Evolutionary conservation across 2,113 vertebrate species (phyloP).

Genomic region (Phalacrocorax pelagicus): DNA sequence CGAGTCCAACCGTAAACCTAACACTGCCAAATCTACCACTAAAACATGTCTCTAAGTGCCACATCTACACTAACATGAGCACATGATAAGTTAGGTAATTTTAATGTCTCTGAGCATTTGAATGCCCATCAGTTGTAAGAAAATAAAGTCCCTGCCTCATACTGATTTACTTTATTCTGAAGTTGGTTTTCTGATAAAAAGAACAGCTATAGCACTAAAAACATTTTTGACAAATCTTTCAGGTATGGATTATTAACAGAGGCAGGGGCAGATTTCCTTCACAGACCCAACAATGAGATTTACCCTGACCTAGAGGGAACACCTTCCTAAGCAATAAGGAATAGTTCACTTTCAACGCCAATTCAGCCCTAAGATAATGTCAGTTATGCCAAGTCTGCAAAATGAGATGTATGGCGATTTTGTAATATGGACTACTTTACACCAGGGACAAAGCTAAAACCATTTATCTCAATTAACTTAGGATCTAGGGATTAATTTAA

Average conservation of each 20-base stretch:
- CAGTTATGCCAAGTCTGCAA: conserved; percentile 71
- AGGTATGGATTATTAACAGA: not conserved
- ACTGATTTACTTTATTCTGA: not conserved
- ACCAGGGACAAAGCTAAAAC: conserved; percentile 64
- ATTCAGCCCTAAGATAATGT: conserved; percentile 55
- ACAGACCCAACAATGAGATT: not conserved
- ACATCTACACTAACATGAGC: not conserved
- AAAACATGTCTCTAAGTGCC: no score
- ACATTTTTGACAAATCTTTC: not conserved
- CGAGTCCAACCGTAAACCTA: no score
- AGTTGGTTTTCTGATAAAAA: not conserved
- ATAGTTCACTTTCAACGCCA: conserved; percentile 37
- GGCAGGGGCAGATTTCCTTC: not conserved
- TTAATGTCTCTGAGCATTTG: not conserved
- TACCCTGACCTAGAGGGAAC: conserved; percentile 11
- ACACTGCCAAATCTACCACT: no score
- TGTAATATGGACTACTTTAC: conserved; percentile 57
- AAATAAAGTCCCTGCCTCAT: not conserved
- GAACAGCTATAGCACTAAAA: not conserved
- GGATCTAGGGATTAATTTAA: conserved; percentile 67
- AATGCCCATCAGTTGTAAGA: not conserved
- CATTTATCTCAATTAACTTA: conserved; percentile 78
- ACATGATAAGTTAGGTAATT: not conserved
- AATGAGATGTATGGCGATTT: conserved; percentile 68
- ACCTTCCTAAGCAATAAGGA: conserved; percentile 34